A percentile compares a stretch with the other conserved stretches of the same genome.
Evolutionary conservation across 2,888 invertebrate genomes (phyloP).

Genomic region (Epinotia brunnichana): DNA sequence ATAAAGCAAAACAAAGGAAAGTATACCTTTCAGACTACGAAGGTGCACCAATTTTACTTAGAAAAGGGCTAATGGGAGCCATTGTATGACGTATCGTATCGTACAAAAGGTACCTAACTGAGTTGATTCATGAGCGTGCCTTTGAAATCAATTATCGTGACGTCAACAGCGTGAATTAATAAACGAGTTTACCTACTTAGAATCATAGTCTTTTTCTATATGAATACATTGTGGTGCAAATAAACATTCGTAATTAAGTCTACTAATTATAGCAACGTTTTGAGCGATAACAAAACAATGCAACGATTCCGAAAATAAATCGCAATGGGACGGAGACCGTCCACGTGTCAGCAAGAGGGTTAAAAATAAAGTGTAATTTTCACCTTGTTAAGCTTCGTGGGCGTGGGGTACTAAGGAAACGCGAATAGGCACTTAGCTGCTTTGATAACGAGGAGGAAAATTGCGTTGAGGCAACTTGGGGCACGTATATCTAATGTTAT

Average conservation of each 20-base stretch:
- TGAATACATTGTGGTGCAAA: background rate
- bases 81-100: background rate
- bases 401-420: constrained; percentile 27
- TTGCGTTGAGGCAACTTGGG: background rate
- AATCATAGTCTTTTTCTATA: background rate
- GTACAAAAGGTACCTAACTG: background rate
- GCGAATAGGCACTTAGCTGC: constrained; percentile 6
- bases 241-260: background rate
- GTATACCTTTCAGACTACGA: background rate
- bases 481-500: background rate
- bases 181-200: background rate
- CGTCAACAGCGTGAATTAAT: constrained; percentile 5
- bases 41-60: background rate
- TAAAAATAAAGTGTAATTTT: constrained; percentile 38
- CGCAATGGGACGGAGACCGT: constrained; percentile 8
- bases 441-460: constrained; percentile 10
- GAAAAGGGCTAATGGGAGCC: background rate
- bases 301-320: constrained; percentile 24
- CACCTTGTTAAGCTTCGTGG: constrained; percentile 7
- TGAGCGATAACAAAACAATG: constrained; percentile 3
- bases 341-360: constrained; percentile 57
- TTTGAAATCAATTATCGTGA: constrained; percentile 19
- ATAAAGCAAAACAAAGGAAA: background rate
- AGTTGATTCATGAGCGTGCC: background rate
- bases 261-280: constrained; percentile 6